Conservation (phyloP, 2,888 invertebrate species). For the Tuberolachnus salignus region DNA sequence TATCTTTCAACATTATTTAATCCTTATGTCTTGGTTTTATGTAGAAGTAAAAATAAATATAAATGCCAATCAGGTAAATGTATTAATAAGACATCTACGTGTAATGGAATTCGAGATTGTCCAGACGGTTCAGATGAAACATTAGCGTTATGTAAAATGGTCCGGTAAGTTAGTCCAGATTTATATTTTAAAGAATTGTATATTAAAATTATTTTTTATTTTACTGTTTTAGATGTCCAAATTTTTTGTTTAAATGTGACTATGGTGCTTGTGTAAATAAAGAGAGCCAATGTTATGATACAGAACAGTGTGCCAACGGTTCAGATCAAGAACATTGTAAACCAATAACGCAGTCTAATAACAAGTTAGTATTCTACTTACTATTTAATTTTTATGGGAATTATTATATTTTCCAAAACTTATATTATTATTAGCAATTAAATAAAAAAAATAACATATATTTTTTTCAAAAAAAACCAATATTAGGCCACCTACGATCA, state of each 20-base stretch:
- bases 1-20: not conserved
- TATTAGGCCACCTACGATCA: not conserved
- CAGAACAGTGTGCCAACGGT: not conserved
- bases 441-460: not conserved
- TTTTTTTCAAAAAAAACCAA: not conserved
- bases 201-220: not conserved
- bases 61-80: slow-evolving; percentile 33
- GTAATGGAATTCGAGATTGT: slow-evolving; percentile 34
- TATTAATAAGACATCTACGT: slow-evolving; percentile 8
- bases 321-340: slow-evolving; percentile 14
- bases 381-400: not conserved
- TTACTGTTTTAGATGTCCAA: slow-evolving; percentile 10
- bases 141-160: not conserved
- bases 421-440: not conserved
- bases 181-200: not conserved
- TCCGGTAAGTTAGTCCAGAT: not conserved
- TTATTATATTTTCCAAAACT: too few relatives aligned
- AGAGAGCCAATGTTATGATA: not conserved
- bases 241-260: not conserved
- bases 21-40: not conserved
- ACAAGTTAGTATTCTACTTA: not conserved
- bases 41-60: not conserved
- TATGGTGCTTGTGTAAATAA: slow-evolving; percentile 27
- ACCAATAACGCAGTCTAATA: too few relatives aligned
- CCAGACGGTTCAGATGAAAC: slow-evolving; percentile 41